Evolutionary conservation across 2,888 invertebrate genomes (phyloP), one percentile per base, ranked within the genome.

Genomic region (Tipula vernalis): DNA sequence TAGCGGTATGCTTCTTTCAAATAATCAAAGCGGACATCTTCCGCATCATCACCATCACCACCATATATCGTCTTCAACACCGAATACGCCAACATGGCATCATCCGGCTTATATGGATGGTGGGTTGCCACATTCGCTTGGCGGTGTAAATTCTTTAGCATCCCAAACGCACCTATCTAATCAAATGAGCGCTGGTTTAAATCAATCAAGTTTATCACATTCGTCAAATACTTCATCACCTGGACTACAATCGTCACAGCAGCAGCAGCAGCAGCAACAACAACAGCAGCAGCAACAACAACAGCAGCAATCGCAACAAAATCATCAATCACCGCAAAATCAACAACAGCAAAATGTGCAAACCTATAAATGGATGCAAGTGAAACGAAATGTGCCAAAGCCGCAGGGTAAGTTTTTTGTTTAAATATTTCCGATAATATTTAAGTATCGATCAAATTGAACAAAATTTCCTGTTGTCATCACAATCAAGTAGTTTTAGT

Each of bases 361-460:
- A 36, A 98, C 98, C 0, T 99, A 98, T 92, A 98, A 99, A 92
- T 99, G 99, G 99, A 99, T 99, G 99, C 98, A 98, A 93, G 97
- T 99, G 90, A 99, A 99, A 92, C 94, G 99, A 91, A 98, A 98
- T 92, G 96, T 98, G 89, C 98, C 98, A 86, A 98, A 98, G 92
- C 97, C 98, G 89, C 93, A 96, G 91, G 96, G 98, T 97, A 91
- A 94, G 95, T 92, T 36, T 2, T 5, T 28, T 13, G 2, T 5
- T n/a, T 13, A 8, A 1, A 6, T 41, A 44, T 44, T 57, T 15
- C 51, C 6, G 12, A 71, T 12, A 71, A 39, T 39, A 28, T 28
- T 28, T 28, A 28, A 28, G 28, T 28, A 39, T 39, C 39, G 39
- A 39, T 39, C 39, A 39, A 39, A 6, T 39, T 39, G 6, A 39